Base-by-base conservation (phyloP, 2,113 vertebrate species). In the Rostratula benghalensis region DNA sequence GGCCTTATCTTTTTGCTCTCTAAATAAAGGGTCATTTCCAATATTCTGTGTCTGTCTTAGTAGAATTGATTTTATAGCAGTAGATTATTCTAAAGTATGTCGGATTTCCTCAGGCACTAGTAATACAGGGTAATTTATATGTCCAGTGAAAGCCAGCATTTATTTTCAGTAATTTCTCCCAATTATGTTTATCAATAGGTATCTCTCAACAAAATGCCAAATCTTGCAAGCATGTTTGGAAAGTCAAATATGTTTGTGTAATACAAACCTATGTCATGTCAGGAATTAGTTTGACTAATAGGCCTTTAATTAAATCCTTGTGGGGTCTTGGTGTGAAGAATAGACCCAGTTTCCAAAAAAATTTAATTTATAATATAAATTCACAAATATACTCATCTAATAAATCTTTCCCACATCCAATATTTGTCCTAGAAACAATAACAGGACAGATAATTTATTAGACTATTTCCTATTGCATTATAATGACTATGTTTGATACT, bases 251-350 rank as follows among this genome's bases (percentile, higher is more conserved):
- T 97, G 95, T 98, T 98, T 98, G 96, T 96, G 94, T 98, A 98
- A 98, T 97, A 95, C 89, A 98, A 98, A 98, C 97, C 86, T 85
- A 97, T 98, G 98, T 98, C 98, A 98, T 98, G 97, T 98, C 93
- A 88, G 96, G 97, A 98, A 98, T 98, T 98, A 98, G 97, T 97
- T 97, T 98, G 98, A 98, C 98, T 98, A 98, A 98, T 98, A 96
- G 97, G 87, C 83, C 95, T 98, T 98, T 98, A 98, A 98, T 98
- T 97, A 98, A 97, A 98, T 97, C 98, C 98, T 98, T 97, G 98
- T 98, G 98, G 97, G 96, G 97, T 97, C 98, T 97, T 96, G 89
- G 92, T 97, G 96, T 97, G 95, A 98, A 98, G 95, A 91, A 93
- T 41, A 97, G 94, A 94, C 84, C 53, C 73, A 33, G 70, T 97